A percentile compares a stretch with the other conserved stretches of the same genome.
These are phyloP conservation scores for Pantherophis alleghaniensis DNA, from an alignment of 2,797 vertebrate species.

Conservation along the genomic window DNA sequence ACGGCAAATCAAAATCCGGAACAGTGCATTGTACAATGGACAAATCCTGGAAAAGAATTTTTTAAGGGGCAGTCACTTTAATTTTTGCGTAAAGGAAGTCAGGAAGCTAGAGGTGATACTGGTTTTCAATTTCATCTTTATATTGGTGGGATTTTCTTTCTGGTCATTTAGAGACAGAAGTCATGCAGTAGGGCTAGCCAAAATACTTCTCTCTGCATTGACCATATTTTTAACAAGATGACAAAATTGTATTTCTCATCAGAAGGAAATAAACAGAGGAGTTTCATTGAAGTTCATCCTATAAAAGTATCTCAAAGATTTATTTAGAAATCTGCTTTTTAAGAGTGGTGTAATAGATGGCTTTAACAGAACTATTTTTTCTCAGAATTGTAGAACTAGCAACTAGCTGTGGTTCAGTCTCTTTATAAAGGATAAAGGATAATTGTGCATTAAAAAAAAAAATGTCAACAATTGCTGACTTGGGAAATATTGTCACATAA, in stretches of 20 bases:
- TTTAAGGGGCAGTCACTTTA: constrained; percentile 42
- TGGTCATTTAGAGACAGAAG: constrained; percentile 6
- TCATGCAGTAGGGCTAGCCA: background rate
- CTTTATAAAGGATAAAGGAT: background rate
- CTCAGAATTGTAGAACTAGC: constrained; percentile 11
- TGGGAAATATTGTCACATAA: background rate
- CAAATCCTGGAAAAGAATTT: constrained; percentile 45
- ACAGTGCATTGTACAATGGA: constrained; percentile 45
- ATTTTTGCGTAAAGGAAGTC: background rate
- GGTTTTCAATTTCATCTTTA: constrained; percentile 34
- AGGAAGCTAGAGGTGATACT: constrained; percentile 34
- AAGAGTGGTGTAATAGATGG: constrained; percentile 2
- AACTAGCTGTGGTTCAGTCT: background rate
- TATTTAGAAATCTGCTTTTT: constrained; percentile 11
- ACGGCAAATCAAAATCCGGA: constrained; percentile 40
- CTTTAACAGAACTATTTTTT: constrained; percentile 22
- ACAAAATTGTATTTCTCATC: background rate
- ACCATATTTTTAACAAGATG: constrained; percentile 2
- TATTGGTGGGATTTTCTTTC: constrained; percentile 42
- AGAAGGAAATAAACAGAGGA: constrained; percentile 1
- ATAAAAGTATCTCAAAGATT: background rate
- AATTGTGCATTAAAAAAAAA: background rate
- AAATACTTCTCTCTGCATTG: constrained; percentile 10
- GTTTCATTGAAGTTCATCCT: background rate
- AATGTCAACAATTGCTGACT: background rate